Evolutionary conservation across 2,888 invertebrate genomes (phyloP).

Genomic region (Hipparchia semele): DNA sequence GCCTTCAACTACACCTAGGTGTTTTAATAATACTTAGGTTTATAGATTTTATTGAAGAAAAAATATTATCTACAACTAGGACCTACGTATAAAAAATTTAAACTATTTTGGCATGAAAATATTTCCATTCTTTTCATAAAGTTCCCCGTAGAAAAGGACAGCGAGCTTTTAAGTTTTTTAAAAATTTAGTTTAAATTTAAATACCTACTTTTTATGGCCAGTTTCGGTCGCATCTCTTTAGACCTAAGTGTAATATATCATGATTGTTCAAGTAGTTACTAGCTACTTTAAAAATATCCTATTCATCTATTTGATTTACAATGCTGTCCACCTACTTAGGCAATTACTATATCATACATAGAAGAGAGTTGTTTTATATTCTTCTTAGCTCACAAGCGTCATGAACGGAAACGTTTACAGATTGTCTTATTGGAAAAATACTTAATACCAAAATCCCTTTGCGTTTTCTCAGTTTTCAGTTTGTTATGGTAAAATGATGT

Average conservation of each 20-base stretch:
- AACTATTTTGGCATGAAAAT: background rate
- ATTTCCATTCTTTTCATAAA: background rate
- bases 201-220: too few species aligned
- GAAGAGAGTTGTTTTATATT: background rate
- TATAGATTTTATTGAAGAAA: too few species aligned
- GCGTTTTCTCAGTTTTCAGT: too few species aligned
- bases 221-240: too few species aligned
- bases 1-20: too few species aligned
- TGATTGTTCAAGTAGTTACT: slow-evolving; percentile 11
- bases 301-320: slow-evolving; percentile 46
- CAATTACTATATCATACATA: slow-evolving; percentile 47
- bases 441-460: background rate
- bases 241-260: slow-evolving; percentile 19
- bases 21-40: too few species aligned
- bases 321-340: slow-evolving; percentile 50
- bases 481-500: too few species aligned
- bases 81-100: too few species aligned
- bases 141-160: background rate
- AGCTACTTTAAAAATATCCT: slow-evolving; percentile 31
- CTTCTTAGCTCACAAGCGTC: background rate
- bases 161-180: background rate
- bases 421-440: background rate
- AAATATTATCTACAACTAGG: too few species aligned
- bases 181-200: too few species aligned
- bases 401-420: background rate